Evolutionary conservation across 1,140 invertebrate genomes (phyloP), one percentile per base, ranked within the genome.

Genomic region (Calephelis nemesis): DNA sequence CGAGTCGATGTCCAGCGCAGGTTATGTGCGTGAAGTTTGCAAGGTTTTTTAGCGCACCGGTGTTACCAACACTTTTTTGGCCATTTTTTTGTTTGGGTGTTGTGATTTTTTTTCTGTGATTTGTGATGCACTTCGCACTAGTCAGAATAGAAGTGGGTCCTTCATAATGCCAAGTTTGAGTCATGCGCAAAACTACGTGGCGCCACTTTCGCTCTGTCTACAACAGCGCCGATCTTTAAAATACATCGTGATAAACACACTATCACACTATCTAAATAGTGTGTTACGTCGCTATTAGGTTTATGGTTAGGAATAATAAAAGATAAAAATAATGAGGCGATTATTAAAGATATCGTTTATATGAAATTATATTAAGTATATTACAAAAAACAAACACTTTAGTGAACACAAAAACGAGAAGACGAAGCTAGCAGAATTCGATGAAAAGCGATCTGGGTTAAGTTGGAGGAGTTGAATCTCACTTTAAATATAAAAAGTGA

Each of bases 391-490:
- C 42, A 49, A 48, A 62, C 63, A 13, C 12, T 47, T 19, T 45
- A 65, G 50, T 54, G 6, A 42, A 47, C 62, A 45, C 40, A 68
- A 48, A 47, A 40, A 63, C 47, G 47, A 15, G 6, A 47, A 58
- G 10, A 9, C 2, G 30, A 58, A 58, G 6, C n/a, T n/a, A 40
- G 67, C 70, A 72, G 70, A 19, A 66, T 47, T 42, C 45, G 79
- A 69, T 65, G 83, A 71, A 63, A 60, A 78, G 87, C 89, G 84
- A 76, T 80, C 79, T 83, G 91, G 88, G 84, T 91, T 92, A 92
- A 92, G 91, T 92, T 92, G 91, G 92, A 92, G 92, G 92, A 92
- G 92, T 92, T 92, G 92, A 92, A 92, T 92, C 92, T 92, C 92
- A 92, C 92, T 92, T 92, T 91, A 88, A 84, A 63, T 74, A 88